Evolutionary conservation across 2,113 vertebrate genomes (phyloP), one percentile per base, ranked within the genome.

Genomic region (Brachyhypopomus occidentalis): DNA sequence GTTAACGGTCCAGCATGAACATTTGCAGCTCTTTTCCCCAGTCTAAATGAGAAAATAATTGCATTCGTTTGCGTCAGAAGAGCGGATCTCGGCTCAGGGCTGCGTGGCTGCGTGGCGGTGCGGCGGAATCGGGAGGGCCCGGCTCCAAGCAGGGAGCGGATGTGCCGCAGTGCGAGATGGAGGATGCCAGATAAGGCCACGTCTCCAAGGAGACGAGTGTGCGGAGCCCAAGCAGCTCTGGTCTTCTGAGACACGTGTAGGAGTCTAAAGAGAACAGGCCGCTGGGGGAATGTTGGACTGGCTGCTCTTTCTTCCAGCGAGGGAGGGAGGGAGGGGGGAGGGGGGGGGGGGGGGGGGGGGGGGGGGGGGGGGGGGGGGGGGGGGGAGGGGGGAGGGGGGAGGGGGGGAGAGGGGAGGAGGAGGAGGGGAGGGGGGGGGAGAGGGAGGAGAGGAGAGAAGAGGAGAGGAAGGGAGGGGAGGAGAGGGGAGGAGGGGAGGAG

Each of bases 21-120:
- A 84, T 79, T 52, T 75, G 55, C 23, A 79, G 20, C 67, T 66
- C 16, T 59, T 62, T 56, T n/a, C n/a, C 20, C 34, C 41, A 41
- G 76, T 11, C 34, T 72, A 80, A 86, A 85, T 73, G 73, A 81
- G 81, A 86, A 86, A 80, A 69, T 76, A 52, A 87, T 82, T 84
- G 80, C 74, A 84, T 88, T 83, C 66, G 70, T 77, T 77, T 77
- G 83, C 4, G 34, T 17, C 56, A 76, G 58, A 67, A 81, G 77
- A 84, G 72, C 74, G 59, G 52, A 22, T 41, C 62, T 77, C 19
- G 58, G 64, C 80, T 84, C n/a, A n/a, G n/a, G n/a, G n/a, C n/a
- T n/a, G n/a, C 66, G 72, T 59, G 56, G 76, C 36, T 45, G 64
- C 30, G 64, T 72, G 78, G 72, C 80, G 58, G 72, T 80, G 71